These are phyloP conservation scores for Hololepta plana DNA, from an alignment of 2,888 invertebrate species.

Conservation along the genomic window DNA sequence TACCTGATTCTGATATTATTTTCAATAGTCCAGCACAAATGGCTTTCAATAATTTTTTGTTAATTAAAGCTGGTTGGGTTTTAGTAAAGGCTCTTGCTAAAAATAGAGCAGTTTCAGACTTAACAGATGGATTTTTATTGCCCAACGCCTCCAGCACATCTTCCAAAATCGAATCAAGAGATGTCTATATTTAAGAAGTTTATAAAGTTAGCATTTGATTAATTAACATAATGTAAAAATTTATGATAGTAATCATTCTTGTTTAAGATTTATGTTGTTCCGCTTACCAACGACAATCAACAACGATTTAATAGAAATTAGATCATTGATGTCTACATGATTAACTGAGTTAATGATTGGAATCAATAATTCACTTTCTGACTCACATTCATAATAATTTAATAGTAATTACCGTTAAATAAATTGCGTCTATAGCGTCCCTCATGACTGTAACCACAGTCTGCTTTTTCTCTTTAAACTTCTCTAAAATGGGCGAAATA, in stretches of 20 bases:
- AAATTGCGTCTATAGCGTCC: slow-evolving; percentile 83
- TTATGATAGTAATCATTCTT: too few species aligned
- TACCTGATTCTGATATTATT: slow-evolving; percentile 57
- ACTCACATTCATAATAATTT: too few species aligned
- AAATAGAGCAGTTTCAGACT: slow-evolving; percentile 73
- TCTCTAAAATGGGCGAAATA: slow-evolving; percentile 68
- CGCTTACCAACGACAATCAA: too few species aligned
- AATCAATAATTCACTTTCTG: too few species aligned
- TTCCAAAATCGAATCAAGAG: slow-evolving; percentile 67
- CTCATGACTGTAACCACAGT: slow-evolving; percentile 72
- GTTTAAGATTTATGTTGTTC: too few species aligned
- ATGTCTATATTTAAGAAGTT: too few species aligned
- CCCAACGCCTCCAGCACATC: slow-evolving; percentile 71
- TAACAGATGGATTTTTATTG: slow-evolving; percentile 82
- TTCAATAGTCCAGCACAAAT: slow-evolving; percentile 63
- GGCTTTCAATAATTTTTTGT: slow-evolving; percentile 78
- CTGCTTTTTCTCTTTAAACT: slow-evolving; percentile 94
- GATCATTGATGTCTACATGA: too few species aligned
- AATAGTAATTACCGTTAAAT: slow-evolving; percentile 43
- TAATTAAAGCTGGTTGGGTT: slow-evolving; percentile 63
- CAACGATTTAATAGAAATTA: too few species aligned
- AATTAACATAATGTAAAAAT: too few species aligned
- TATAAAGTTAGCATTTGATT: too few species aligned
- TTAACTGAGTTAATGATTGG: too few species aligned
- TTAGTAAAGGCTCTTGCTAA: slow-evolving; percentile 66